phyloP scores from a whole-genome alignment of 2,888 invertebrate species.

The Julus scandinavius region DNA sequence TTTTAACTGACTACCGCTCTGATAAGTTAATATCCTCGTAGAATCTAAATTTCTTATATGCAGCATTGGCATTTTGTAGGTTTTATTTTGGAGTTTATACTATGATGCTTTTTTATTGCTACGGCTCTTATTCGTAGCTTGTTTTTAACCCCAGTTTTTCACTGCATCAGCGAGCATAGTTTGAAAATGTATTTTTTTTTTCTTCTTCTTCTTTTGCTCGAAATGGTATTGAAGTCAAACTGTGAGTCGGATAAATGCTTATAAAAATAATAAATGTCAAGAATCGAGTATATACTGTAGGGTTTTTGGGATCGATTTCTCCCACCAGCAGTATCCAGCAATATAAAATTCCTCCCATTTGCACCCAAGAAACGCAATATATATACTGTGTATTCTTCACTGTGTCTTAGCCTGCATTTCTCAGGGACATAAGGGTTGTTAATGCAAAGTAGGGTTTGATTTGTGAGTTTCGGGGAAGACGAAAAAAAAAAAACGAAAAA shows the following conservation, averaged over 20 bases:
- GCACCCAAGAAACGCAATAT: conserved; percentile 31
- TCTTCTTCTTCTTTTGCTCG: neutral
- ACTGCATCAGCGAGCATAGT: conserved; percentile 7
- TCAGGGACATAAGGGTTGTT: neutral
- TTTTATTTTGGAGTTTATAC: neutral
- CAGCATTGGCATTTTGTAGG: neutral
- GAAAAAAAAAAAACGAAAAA: neutral
- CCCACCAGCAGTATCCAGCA: neutral
- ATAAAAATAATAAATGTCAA: conserved; percentile 44
- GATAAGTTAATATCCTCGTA: neutral
- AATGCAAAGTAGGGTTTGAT: conserved; percentile 19
- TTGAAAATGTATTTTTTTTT: conserved; percentile 19
- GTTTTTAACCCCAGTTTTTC: conserved; percentile 3
- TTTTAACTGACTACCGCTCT: too few species aligned
- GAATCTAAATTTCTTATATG: neutral
- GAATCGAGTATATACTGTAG: conserved; percentile 29
- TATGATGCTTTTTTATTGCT: neutral
- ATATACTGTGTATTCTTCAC: neutral
- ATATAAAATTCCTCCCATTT: neutral
- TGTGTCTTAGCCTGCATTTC: neutral
- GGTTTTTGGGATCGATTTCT: conserved; percentile 8
- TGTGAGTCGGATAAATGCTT: conserved; percentile 45
- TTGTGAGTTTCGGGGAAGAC: neutral
- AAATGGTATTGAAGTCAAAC: conserved; percentile 43
- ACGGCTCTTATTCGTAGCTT: neutral